These are phyloP conservation scores for Poecilus cupreus DNA, from an alignment of 2,888 invertebrate genomes.

Conservation along the genomic window DNA sequence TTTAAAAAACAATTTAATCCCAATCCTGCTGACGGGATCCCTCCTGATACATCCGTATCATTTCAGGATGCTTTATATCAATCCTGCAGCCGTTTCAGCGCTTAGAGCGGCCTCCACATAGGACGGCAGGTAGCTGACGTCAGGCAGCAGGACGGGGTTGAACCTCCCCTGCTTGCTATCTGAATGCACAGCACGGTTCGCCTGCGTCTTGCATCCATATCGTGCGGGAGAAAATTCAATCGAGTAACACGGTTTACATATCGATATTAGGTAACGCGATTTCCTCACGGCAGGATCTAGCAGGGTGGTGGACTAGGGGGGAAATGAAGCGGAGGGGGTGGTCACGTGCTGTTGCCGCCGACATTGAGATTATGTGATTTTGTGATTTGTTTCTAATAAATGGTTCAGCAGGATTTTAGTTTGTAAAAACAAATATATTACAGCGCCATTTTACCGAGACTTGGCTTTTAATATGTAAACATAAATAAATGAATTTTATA, in stretches of 20 bases:
- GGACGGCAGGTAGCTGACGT: constrained; percentile 5
- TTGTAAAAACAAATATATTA: too few species aligned
- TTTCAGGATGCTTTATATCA: neutral
- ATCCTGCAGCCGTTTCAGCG: neutral
- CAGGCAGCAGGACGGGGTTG: constrained; percentile 1
- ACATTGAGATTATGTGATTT: neutral
- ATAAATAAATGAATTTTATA: too few species aligned
- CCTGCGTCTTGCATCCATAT: constrained; percentile 14
- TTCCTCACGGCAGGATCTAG: neutral
- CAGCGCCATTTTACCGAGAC: too few species aligned
- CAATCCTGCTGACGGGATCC: neutral
- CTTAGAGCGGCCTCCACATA: neutral
- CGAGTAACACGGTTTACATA: constrained; percentile 53
- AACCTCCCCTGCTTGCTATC: neutral
- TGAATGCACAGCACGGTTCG: neutral
- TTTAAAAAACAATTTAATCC: neutral
- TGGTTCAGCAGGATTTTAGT: too few species aligned
- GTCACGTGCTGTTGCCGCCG: neutral
- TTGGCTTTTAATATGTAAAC: too few species aligned
- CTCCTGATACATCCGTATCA: neutral
- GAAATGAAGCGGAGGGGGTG: neutral
- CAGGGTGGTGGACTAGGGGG: neutral
- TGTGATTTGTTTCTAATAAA: too few species aligned
- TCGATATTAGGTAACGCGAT: constrained; percentile 35
- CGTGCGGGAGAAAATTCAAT: constrained; percentile 44